These are phyloP conservation scores for Drosophila sturtevanti DNA, from an alignment of 1,140 invertebrate genomes.

Conservation along the genomic window DNA sequence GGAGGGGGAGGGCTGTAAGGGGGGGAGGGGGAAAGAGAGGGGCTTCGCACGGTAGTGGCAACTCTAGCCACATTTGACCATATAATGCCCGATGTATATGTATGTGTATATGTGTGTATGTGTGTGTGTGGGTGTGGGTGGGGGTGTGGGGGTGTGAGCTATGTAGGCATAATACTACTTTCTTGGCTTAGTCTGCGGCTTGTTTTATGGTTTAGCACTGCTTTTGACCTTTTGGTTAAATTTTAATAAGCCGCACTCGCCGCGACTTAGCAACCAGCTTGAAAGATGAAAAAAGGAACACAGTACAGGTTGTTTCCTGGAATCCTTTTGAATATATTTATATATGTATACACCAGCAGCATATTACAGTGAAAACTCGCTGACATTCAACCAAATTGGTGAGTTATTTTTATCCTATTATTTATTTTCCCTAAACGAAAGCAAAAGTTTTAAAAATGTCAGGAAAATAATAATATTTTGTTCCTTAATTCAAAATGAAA, in stretches of 20 bases:
- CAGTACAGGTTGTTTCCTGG: not conserved
- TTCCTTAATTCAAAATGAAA: too few species aligned
- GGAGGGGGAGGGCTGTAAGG: conserved; percentile 1
- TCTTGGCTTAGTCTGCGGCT: conserved; percentile 68
- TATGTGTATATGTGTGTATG: conserved; percentile 15
- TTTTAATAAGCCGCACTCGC: conserved; percentile 63
- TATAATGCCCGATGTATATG: not conserved
- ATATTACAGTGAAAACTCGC: too few species aligned
- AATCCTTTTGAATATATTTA: conserved; percentile 23
- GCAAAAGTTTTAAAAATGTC: too few species aligned
- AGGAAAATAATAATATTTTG: too few species aligned
- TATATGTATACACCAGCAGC: too few species aligned
- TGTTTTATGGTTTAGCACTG: conserved; percentile 79
- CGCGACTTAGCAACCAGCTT: conserved; percentile 24
- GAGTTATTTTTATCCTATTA: too few species aligned
- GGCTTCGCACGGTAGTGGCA: not conserved
- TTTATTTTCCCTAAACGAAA: too few species aligned
- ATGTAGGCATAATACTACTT: conserved; percentile 16
- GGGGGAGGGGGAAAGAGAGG: not conserved
- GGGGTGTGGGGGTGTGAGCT: conserved; percentile 29
- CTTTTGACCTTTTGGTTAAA: conserved; percentile 77
- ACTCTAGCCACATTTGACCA: conserved; percentile 55
- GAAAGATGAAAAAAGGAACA: conserved; percentile 35
- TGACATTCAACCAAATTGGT: too few species aligned
- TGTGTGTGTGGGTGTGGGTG: too few species aligned